A percentile compares a stretch with the other conserved stretches of the same genome.
Evolutionary conservation across 2,113 vertebrate species (phyloP).

Genomic region (Vireo altiloquus): DNA sequence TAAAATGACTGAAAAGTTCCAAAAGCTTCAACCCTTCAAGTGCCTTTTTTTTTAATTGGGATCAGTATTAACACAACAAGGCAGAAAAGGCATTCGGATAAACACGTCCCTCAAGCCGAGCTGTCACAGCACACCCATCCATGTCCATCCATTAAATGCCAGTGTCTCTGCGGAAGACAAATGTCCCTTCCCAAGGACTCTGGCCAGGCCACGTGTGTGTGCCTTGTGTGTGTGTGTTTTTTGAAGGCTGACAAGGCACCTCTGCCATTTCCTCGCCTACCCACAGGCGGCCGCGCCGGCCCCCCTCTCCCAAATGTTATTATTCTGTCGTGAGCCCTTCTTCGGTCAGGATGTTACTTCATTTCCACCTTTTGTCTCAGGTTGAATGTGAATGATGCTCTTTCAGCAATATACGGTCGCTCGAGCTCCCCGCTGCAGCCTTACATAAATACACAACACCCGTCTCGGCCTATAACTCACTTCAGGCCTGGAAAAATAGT

Average conservation of each 20-base stretch:
- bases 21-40: background rate
- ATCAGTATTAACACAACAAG: background rate
- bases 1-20: background rate
- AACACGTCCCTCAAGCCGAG: background rate
- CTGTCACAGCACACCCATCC: background rate
- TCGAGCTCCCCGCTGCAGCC: constrained; percentile 89
- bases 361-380: constrained; percentile 99
- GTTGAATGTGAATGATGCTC: constrained; percentile 94
- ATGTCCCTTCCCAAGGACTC: constrained; percentile 75
- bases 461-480: constrained; percentile 86
- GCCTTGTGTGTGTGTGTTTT: constrained; percentile 52
- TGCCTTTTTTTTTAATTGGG: background rate
- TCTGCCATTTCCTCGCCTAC: constrained; percentile 86
- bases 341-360: constrained; percentile 95
- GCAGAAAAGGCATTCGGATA: background rate
- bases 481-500: constrained; percentile 93
- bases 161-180: constrained; percentile 67
- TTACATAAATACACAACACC: constrained; percentile 97
- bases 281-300: constrained; percentile 37
- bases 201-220: constrained; percentile 46
- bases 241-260: constrained; percentile 83
- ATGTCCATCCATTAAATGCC: background rate
- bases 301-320: constrained; percentile 86
- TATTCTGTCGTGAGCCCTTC: constrained; percentile 96
- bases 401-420: constrained; percentile 96